Percentiles rank a stretch among this genome's conserved stretches.
Evolutionary conservation across 2,888 invertebrate species (phyloP).

Genomic region (Caenorhabditis zanzibari): DNA sequence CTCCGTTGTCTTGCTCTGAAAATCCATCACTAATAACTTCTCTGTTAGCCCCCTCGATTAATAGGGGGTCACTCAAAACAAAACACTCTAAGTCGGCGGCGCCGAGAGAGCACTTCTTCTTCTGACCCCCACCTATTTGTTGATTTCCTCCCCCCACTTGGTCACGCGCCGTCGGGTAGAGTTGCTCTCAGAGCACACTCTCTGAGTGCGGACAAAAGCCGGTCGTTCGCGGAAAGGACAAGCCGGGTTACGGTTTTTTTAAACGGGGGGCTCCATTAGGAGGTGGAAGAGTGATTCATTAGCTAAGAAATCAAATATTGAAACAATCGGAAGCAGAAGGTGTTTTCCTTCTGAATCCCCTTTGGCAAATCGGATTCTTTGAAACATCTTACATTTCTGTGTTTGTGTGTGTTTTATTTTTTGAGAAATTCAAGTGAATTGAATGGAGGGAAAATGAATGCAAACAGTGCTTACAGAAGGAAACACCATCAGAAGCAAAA

Average conservation of each 20-base stretch:
- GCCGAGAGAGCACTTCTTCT: constrained; percentile 26
- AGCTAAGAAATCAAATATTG: neutral
- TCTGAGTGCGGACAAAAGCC: constrained; percentile 54
- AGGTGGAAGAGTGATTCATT: neutral
- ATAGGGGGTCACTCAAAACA: constrained; percentile 33
- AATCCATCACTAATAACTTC: constrained; percentile 28
- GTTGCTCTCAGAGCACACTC: constrained; percentile 32
- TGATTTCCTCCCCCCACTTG: constrained; percentile 55
- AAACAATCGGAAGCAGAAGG: constrained; percentile 1
- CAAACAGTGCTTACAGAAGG: constrained; percentile 34
- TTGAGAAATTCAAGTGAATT: constrained; percentile 38
- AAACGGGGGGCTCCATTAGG: neutral
- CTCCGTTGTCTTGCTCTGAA: constrained; percentile 81
- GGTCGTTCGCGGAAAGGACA: constrained; percentile 15
- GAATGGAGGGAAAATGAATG: constrained; percentile 16
- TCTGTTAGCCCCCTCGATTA: neutral
- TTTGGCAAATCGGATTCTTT: neutral
- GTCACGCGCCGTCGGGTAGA: constrained; percentile 53
- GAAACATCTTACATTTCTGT: constrained; percentile 43
- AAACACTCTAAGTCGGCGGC: constrained; percentile 45
- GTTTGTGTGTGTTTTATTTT: constrained; percentile 59
- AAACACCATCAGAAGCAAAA: constrained; percentile 57
- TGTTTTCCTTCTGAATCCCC: neutral
- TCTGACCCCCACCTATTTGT: constrained; percentile 54
- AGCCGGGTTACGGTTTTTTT: constrained; percentile 19